Evolutionary conservation across 2,113 vertebrate genomes (phyloP).

Genomic region (Lamprotornis superbus): DNA sequence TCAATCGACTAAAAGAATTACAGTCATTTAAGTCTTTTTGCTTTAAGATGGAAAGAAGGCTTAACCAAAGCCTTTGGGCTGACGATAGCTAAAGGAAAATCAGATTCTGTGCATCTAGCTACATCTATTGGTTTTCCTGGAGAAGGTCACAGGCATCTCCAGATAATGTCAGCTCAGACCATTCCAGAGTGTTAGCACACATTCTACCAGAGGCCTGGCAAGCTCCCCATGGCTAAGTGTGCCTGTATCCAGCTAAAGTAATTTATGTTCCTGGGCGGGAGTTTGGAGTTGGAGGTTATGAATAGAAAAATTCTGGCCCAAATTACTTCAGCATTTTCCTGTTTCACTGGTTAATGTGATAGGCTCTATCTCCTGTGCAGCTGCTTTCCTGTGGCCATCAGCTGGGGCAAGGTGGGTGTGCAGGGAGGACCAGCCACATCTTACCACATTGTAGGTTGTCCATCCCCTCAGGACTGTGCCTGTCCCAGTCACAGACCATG

Average conservation of each 20-base stretch:
- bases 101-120: neutral
- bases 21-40: constrained; percentile 9
- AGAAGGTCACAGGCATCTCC: neutral
- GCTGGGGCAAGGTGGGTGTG: neutral
- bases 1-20: constrained; percentile 40
- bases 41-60: constrained; percentile 53
- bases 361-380: neutral
- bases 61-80: constrained; percentile 32
- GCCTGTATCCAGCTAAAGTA: neutral
- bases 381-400: neutral
- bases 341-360: neutral
- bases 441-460: neutral
- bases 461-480: neutral
- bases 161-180: neutral
- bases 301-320: neutral
- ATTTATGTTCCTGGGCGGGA: neutral
- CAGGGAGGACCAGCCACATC: neutral
- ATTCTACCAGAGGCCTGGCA: neutral
- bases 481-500: neutral
- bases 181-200: neutral
- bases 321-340: neutral
- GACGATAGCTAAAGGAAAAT: neutral
- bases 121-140: neutral
- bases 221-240: neutral
- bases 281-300: neutral